These are phyloP conservation scores for Rutilus rutilus DNA, from an alignment of 2,113 vertebrate species.

Conservation along the genomic window DNA sequence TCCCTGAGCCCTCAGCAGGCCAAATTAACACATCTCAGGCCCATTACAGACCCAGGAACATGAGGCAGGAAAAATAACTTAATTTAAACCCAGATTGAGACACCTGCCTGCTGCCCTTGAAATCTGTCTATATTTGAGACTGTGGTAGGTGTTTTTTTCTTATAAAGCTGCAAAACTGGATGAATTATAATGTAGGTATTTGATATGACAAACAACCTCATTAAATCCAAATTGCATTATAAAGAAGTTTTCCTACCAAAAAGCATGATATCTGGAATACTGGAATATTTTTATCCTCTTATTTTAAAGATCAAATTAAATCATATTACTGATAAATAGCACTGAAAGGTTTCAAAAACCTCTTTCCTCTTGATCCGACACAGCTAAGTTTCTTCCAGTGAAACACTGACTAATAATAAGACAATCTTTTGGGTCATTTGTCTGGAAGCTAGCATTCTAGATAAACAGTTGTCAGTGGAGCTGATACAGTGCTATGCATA, in stretches of 20 bases:
- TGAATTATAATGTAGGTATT: neutral
- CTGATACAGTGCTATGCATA: too few relatives aligned
- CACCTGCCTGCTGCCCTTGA: constrained; percentile 23
- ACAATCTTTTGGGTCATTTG: neutral
- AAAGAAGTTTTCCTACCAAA: neutral
- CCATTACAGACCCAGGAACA: constrained; percentile 4
- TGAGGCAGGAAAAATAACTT: neutral
- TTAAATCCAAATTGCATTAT: neutral
- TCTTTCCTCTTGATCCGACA: neutral
- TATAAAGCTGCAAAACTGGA: neutral
- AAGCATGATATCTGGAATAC: neutral
- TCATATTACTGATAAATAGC: neutral
- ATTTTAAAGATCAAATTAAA: neutral
- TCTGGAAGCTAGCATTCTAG: constrained; percentile 8
- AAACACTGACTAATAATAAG: neutral
- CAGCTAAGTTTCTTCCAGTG: neutral
- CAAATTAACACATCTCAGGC: neutral
- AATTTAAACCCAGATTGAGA: constrained; percentile 21
- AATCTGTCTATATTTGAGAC: neutral
- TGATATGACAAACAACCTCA: neutral
- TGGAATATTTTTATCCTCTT: neutral
- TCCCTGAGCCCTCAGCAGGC: constrained; percentile 1
- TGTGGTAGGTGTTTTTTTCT: neutral
- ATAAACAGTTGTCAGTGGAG: neutral
- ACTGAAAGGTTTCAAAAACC: neutral